Conservation (phyloP, 2,888 invertebrate species). For the Lepidochrysops patricia region DNA sequence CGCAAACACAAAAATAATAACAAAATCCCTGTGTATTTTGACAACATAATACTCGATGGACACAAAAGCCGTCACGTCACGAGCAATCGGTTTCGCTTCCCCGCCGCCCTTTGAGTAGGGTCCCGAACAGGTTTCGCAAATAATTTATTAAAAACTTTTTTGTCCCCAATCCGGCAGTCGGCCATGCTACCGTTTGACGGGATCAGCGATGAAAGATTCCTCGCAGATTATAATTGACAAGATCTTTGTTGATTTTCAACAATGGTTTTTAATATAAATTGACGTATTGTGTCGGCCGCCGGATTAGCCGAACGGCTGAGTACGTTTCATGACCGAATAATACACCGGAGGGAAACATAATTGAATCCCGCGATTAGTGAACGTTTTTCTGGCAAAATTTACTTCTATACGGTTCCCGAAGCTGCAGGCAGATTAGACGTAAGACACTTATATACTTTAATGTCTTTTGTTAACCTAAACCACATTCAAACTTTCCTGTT, state of each 20-base stretch:
- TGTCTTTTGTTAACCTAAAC: not conserved
- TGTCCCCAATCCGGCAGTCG: slow-evolving; percentile 40
- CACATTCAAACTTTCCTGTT: not conserved
- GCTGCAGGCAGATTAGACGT: slow-evolving; percentile 44
- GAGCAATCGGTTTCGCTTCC: slow-evolving; percentile 70
- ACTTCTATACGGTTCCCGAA: slow-evolving; percentile 45
- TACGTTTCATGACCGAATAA: slow-evolving; percentile 42
- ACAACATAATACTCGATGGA: slow-evolving; percentile 71
- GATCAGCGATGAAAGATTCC: slow-evolving; percentile 56
- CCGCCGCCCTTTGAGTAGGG: slow-evolving; percentile 65
- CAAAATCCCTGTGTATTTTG: slow-evolving; percentile 73
- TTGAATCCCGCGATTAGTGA: slow-evolving; percentile 43
- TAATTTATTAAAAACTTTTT: slow-evolving; percentile 58
- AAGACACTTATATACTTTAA: slow-evolving; percentile 26
- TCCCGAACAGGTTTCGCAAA: slow-evolving; percentile 68
- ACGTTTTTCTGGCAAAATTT: slow-evolving; percentile 47
- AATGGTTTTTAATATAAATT: slow-evolving; percentile 61
- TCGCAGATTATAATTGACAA: slow-evolving; percentile 70
- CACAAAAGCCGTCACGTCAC: slow-evolving; percentile 70
- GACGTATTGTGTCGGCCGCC: slow-evolving; percentile 47
- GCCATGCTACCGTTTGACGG: slow-evolving; percentile 66
- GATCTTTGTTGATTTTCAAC: slow-evolving; percentile 65
- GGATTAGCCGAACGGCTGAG: slow-evolving; percentile 58
- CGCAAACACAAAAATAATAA: slow-evolving; percentile 74
- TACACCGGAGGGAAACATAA: slow-evolving; percentile 44